Percentiles rank a stretch among this genome's conserved stretches.
phyloP scores from a whole-genome alignment of 2,113 vertebrate species.

The Dolichallabes microphthalmus region DNA sequence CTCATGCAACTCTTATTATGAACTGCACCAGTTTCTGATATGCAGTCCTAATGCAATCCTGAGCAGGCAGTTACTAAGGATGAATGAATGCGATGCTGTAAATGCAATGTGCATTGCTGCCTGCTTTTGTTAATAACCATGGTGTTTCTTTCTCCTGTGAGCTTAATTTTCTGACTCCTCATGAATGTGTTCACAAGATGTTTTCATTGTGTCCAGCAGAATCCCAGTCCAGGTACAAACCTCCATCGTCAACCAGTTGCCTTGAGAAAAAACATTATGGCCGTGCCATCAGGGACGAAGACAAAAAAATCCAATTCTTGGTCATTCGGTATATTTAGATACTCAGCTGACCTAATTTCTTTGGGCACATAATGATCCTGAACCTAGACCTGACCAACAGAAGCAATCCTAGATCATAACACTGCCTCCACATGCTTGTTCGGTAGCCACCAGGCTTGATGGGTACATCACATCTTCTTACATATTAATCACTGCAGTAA shows the following conservation, averaged over 20 bases:
- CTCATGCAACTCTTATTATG: background rate
- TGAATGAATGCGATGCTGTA: background rate
- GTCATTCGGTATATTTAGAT: too few species aligned
- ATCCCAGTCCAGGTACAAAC: background rate
- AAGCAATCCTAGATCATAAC: too few species aligned
- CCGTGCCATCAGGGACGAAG: too few species aligned
- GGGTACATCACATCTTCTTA: too few species aligned
- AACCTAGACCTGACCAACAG: too few species aligned
- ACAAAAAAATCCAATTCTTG: too few species aligned
- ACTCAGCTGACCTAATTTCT: too few species aligned
- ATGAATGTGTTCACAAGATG: background rate
- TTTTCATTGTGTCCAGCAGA: background rate
- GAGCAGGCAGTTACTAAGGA: background rate
- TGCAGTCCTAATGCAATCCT: background rate
- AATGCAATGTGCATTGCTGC: background rate
- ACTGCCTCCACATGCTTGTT: too few species aligned
- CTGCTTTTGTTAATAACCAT: background rate
- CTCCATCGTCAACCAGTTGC: background rate
- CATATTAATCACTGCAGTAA: too few species aligned
- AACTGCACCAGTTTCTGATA: background rate
- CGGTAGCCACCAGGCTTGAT: too few species aligned
- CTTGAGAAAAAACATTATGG: background rate
- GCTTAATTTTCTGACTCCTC: background rate
- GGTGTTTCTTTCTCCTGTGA: background rate
- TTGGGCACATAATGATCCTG: too few species aligned